Evolutionary conservation across 2,113 vertebrate species (phyloP), one percentile per base, ranked within the genome.

Genomic region (Fulica atra): DNA sequence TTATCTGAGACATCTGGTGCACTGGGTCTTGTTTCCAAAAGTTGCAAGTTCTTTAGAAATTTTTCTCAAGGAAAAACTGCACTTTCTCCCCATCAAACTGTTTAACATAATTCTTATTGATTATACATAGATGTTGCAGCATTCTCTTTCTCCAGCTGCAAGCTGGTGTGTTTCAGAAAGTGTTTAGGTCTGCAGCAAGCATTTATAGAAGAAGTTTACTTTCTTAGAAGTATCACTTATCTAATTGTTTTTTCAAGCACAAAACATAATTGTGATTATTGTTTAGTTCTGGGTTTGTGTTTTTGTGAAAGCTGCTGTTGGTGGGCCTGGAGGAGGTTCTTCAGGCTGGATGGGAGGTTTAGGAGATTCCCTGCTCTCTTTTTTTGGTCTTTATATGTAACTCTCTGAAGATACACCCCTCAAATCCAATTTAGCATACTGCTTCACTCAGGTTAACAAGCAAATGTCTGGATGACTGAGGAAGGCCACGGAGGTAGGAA

Each of bases 141-240:
- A 61, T 86, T 86, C 26, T 88, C 33, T 89, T 91, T 85, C 71
- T 92, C 90, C 90, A 97, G 92, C 90, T 96, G 95, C 74, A 74
- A 86, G 72, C 80, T 2, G 35, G 72, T 86, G 24, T 57, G 16
- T 88, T 81, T 93, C 38, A 64, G 68, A 86, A 83, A 92, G 51
- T 92, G 68, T 92, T 94, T 95, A 83, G 61, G 15, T 92, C 48
- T 81, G 50, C 38, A 83, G 48, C 56, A 86, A 92, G 92, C 80
- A 56, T 93, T 95, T 81, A 38, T 44, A 81, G 57, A 63, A 74
- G 14, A 61, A 74, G 89, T 93, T 94, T 89, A 81, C 88, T 92
- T 86, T 95, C 60, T 57, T 48, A 68, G 33, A 92, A 95, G 33
- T 74, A 81, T 78, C 61, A 92, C 42, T 92, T 95, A 70, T 26